A percentile compares a stretch with the other conserved stretches of the same genome.
Evolutionary conservation across 2,113 vertebrate species (phyloP).

Genomic region (Elachura formosa): DNA sequence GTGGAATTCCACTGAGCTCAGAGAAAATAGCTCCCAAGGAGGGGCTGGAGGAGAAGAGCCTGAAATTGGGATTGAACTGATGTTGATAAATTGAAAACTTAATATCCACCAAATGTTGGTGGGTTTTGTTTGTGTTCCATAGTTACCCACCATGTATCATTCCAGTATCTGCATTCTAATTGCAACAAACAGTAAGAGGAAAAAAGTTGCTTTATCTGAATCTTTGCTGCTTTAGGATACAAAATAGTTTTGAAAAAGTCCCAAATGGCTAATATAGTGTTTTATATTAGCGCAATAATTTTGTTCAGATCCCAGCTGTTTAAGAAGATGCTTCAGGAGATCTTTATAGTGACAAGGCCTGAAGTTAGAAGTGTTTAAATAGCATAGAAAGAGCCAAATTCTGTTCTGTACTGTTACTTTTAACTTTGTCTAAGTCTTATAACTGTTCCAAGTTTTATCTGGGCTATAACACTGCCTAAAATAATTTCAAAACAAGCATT

Average conservation of each 20-base stretch:
- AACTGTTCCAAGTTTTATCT: background rate
- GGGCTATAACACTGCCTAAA: background rate
- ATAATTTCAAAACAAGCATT: background rate
- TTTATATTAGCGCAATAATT: background rate
- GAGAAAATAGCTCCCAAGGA: background rate
- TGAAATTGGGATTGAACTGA: background rate
- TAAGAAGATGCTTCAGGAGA: background rate
- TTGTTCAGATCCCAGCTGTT: background rate
- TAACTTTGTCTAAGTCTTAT: background rate
- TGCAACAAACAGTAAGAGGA: background rate
- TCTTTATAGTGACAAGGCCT: background rate
- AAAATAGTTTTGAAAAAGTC: background rate
- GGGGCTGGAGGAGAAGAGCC: background rate
- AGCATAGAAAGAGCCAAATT: background rate
- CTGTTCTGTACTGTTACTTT: background rate
- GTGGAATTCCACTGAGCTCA: background rate
- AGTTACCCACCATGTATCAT: background rate
- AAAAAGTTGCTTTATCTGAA: background rate
- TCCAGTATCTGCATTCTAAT: background rate
- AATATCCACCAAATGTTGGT: background rate
- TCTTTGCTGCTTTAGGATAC: background rate
- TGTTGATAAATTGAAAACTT: background rate
- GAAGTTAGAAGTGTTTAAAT: background rate
- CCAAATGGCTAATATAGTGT: background rate
- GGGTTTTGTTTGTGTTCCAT: background rate